A percentile compares a stretch with the other conserved stretches of the same genome.
Conservation (phyloP, 2,888 invertebrate genomes). For the Dione juno region DNA sequence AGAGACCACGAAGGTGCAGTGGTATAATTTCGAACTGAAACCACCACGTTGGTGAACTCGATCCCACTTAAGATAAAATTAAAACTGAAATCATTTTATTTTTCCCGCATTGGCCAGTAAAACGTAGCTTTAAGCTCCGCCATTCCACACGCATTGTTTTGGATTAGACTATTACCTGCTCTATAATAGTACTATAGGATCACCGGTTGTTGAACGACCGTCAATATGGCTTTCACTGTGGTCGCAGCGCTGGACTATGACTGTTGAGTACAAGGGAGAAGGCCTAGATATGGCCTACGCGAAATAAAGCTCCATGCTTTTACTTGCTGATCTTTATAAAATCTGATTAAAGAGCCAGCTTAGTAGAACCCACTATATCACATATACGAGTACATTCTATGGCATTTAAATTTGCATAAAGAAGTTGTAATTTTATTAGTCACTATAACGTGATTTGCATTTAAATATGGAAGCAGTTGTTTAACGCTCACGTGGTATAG, state of each 20-base stretch:
- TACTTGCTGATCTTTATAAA: background rate
- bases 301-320: too few species aligned
- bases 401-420: background rate
- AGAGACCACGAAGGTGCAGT: too few species aligned
- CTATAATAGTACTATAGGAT: too few species aligned
- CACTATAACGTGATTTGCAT: background rate
- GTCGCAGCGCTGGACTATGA: too few species aligned
- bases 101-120: background rate
- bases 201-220: too few species aligned
- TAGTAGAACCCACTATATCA: background rate
- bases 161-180: too few species aligned
- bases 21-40: too few species aligned
- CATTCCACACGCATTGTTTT: background rate
- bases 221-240: too few species aligned
- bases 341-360: background rate
- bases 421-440: constrained; percentile 2
- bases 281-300: too few species aligned
- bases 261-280: too few species aligned
- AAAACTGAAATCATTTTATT: background rate
- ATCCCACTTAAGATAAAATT: too few species aligned
- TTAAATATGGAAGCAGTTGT: background rate
- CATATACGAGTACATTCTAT: background rate
- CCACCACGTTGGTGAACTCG: too few species aligned
- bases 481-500: background rate
- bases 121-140: background rate